Evolutionary conservation across 2,888 invertebrate species (phyloP), one percentile per base, ranked within the genome.

Genomic region (Mongoloraphidia duomilia): DNA sequence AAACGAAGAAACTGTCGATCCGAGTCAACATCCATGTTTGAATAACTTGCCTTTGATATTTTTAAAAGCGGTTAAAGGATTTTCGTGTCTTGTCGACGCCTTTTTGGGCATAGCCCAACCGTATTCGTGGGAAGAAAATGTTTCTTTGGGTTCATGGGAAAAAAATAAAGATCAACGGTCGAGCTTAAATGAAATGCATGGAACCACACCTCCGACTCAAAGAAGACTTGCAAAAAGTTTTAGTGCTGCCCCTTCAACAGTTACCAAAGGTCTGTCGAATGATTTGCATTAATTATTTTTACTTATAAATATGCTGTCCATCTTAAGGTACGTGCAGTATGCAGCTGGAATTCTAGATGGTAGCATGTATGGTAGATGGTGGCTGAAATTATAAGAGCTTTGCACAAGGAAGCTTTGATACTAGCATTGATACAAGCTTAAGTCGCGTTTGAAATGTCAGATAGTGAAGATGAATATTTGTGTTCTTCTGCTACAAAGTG

Each of bases 71-170:
- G 91, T 96, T 75, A 85, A 84, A 67, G 94, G 94, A 38, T 78
- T 96, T 52, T 89, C 95, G 1, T 85, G 86, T 34, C 84, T 95
- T 63, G 92, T 95, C 11, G 95, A 96, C 71, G 92, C 94, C 2
- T 96, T 95, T 71, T 73, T 96, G 55, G 95, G 95, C 63, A 68
- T 71, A 58, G 67, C 70, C 62, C 69, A 69, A 59, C 65, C 72
- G 55, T 62, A 68, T 58, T 64, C 67, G 66, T 67, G 68, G 72
- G 68, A 72, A 65, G 65, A 72, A 55, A 63, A 65, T 61, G 65
- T 67, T 54, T 64, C 64, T 54, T 65, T 66, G 56, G 63, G 63
- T 49, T 62, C 63, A 55, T 60, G 60, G 50, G 68, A 69, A 57
- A 67, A 68, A 60, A 61, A 57, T 53, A 66, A 67, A 59, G 68